Evolutionary conservation across 2,888 invertebrate genomes (phyloP), one percentile per base, ranked within the genome.

Genomic region (Lacanobia wlatinum): DNA sequence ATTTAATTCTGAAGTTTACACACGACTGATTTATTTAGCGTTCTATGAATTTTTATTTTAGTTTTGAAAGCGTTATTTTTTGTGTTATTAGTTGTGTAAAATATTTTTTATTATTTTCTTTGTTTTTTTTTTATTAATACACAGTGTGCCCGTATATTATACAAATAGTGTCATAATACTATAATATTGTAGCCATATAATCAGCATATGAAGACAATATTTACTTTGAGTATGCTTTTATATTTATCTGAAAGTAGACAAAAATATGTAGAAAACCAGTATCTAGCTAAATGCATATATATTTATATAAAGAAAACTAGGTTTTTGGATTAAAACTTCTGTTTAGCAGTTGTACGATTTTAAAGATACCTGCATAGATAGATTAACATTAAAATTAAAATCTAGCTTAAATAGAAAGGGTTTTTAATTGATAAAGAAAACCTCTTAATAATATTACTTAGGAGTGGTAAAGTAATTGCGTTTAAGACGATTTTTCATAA

Each of bases 221-320:
- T 93, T 94, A 92, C 90, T 93, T 94, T 95, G 91, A 93, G 91
- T 95, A 94, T 93, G 95, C 94, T 95, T 95, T 90, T 93, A 92
- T 91, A 92, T 88, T 92, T 93, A 92, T 92, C 90, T 87, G 88
- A 92, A 89, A 90, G 94, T 96, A 96, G 95, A 90, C 84, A 84
- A 93, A 82, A 91, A 90, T 84, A 92, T 85, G 94, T 94, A 94
- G 95, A 91, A 91, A 89, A 90, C 87, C 90, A 91, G 89, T 91
- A 90, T 90, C 90, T 93, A 92, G 92, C 91, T 91, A 90, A 90
- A 87, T 91, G 92, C 90, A 90, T 92, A 92, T 92, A 86, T 87
- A 83, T 88, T 82, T 87, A 76, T 85, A 85, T 83, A 86, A 84
- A 87, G 80, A 83, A 81, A 72, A 76, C n/a, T 84, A 83, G 80